Evolutionary conservation across 1,140 invertebrate species (phyloP).

Genomic region (Ostrea denselamellosa): DNA sequence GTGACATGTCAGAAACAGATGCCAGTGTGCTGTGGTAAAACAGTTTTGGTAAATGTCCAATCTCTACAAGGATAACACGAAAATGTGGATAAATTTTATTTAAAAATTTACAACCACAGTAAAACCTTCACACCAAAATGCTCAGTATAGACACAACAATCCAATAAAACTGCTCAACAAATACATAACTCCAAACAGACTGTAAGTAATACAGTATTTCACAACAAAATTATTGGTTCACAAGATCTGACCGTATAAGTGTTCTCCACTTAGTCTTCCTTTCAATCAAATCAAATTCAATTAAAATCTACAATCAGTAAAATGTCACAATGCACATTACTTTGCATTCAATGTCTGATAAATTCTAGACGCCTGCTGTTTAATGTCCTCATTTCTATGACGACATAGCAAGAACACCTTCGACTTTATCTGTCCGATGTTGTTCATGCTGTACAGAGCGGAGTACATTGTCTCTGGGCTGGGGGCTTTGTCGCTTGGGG

Average conservation of each 20-base stretch:
- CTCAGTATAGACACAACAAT: constrained; percentile 2
- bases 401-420: constrained; percentile 80
- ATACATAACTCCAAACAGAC: not conserved
- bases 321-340: not conserved
- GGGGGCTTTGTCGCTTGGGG: constrained; percentile 82
- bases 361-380: constrained; percentile 76
- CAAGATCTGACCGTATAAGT: too few relatives aligned
- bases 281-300: too few relatives aligned
- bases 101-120: constrained; percentile 4
- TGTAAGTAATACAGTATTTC: not conserved
- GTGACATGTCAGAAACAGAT: too few relatives aligned
- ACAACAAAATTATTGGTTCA: not conserved
- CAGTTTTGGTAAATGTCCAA: too few relatives aligned
- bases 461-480: constrained; percentile 83
- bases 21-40: too few relatives aligned
- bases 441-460: constrained; percentile 80
- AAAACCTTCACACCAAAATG: not conserved
- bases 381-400: constrained; percentile 81
- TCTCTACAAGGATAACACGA: not conserved
- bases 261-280: too few relatives aligned
- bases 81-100: not conserved
- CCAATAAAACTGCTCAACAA: not conserved
- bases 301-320: not conserved
- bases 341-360: constrained; percentile 53
- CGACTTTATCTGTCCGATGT: constrained; percentile 78